phyloP scores from a whole-genome alignment of 2,113 vertebrate genomes.

The Sula dactylatra region DNA sequence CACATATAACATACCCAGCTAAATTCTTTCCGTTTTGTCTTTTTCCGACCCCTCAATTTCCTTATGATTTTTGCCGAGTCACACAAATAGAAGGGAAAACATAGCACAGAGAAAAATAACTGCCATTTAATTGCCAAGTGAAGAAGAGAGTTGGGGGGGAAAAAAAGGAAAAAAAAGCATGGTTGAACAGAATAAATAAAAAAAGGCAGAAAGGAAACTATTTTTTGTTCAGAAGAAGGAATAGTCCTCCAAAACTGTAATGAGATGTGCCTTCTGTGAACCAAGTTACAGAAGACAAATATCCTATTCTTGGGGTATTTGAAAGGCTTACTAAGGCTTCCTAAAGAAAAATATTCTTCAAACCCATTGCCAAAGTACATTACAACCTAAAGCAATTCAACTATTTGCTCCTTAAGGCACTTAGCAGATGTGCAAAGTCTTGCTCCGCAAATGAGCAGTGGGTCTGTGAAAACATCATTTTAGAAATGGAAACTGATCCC shows the following conservation, averaged over 20 bases:
- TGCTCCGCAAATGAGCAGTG: background rate
- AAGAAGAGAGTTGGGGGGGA: background rate
- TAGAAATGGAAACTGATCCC: background rate
- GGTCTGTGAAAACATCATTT: fast-evolving
- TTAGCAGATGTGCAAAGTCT: background rate
- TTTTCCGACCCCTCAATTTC: background rate
- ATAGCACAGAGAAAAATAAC: background rate
- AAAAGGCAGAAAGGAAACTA: background rate
- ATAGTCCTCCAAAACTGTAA: background rate
- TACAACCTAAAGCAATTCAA: background rate
- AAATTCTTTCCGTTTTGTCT: background rate
- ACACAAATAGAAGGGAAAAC: background rate
- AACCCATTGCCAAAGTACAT: background rate
- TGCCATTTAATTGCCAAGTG: background rate
- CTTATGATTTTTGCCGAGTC: background rate
- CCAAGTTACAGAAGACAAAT: background rate
- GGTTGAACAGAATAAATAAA: background rate
- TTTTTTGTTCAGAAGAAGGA: background rate
- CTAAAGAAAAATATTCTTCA: background rate
- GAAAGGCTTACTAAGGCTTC: background rate
- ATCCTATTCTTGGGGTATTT: background rate
- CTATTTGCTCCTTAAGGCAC: background rate
- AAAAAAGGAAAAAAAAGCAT: background rate
- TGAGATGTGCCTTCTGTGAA: background rate
- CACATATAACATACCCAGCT: background rate